Conservation (phyloP, 2,113 vertebrate genomes). For the Podocnemis expansa region DNA sequence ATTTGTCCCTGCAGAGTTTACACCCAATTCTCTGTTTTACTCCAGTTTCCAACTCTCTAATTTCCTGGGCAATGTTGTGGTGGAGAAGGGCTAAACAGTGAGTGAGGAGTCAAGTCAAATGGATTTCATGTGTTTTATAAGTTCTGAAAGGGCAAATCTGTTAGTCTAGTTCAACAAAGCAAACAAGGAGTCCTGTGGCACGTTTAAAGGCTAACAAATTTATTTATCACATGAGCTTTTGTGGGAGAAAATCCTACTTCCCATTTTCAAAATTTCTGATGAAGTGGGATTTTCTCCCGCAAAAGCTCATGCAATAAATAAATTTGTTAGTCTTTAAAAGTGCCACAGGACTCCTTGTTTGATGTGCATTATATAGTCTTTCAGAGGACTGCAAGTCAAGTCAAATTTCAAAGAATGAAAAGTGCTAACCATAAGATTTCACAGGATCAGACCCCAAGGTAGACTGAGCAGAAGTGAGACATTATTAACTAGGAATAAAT, state of each 20-base stretch:
- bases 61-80: slow-evolving; percentile 30
- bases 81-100: neutral
- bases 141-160: too few relatives aligned
- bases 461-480: neutral
- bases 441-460: neutral
- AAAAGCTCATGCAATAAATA: too few relatives aligned
- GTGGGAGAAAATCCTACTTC: too few relatives aligned
- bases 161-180: too few relatives aligned
- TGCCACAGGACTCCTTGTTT: too few relatives aligned
- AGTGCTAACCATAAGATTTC: neutral
- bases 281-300: too few relatives aligned
- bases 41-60: slow-evolving; percentile 42
- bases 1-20: slow-evolving; percentile 16
- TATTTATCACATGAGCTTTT: too few relatives aligned
- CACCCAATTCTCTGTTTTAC: slow-evolving; percentile 28
- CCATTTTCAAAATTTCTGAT: too few relatives aligned
- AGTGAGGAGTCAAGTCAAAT: neutral
- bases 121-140: neutral
- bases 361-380: too few relatives aligned
- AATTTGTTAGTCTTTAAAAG: too few relatives aligned
- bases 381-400: neutral
- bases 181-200: too few relatives aligned
- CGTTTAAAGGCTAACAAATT: too few relatives aligned
- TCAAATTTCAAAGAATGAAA: neutral
- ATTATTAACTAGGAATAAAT: neutral